phyloP scores from a whole-genome alignment of 2,113 vertebrate genomes.

The Tetrao urogallus region DNA sequence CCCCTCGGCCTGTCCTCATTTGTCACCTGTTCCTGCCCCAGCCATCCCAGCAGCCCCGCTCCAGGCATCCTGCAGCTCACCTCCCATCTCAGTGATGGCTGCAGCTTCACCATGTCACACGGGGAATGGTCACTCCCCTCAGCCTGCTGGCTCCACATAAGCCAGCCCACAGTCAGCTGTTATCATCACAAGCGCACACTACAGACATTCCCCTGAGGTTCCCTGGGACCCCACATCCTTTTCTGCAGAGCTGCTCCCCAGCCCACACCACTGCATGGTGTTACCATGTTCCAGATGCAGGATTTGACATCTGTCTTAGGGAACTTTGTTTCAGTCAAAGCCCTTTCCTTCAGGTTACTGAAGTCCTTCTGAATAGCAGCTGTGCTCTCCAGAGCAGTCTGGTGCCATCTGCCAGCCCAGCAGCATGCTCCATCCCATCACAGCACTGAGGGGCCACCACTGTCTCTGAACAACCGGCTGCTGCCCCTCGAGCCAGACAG shows the following conservation, averaged over 20 bases:
- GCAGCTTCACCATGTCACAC: not conserved
- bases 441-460: not conserved
- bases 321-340: not conserved
- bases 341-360: not conserved
- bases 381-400: not conserved
- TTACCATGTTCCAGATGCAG: not conserved
- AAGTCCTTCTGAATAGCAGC: not conserved
- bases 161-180: rapidly evolving
- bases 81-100: not conserved
- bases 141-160: rapidly evolving
- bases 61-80: not conserved
- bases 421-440: not conserved
- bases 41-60: not conserved
- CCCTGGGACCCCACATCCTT: rapidly evolving
- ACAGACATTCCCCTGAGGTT: rapidly evolving
- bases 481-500: not conserved
- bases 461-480: not conserved
- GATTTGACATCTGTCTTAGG: not conserved
- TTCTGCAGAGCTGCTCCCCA: not conserved
- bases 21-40: not conserved
- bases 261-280: rapidly evolving
- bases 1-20: not conserved
- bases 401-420: not conserved
- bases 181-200: not conserved
- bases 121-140: not conserved